These are phyloP conservation scores for Villa cingulata DNA, from an alignment of 2,888 invertebrate species.

Conservation along the genomic window DNA sequence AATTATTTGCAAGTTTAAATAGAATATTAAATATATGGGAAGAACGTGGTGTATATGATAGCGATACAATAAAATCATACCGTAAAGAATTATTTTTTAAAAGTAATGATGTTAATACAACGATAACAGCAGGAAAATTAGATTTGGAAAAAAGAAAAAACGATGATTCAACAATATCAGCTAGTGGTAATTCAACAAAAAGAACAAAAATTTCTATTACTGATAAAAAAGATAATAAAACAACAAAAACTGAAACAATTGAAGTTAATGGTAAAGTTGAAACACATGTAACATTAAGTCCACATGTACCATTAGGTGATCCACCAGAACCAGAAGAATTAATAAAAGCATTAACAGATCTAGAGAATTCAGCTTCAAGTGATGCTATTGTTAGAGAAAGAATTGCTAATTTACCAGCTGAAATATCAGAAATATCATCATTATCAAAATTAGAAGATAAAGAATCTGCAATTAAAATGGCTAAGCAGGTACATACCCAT, in stretches of 20 bases:
- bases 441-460: conserved; percentile 77
- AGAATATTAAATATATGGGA: conserved; percentile 84
- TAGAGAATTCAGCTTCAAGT: conserved; percentile 90
- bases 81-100: conserved; percentile 35
- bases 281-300: conserved; percentile 62
- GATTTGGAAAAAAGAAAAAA: conserved; percentile 8
- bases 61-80: conserved; percentile 64
- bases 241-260: conserved; percentile 39
- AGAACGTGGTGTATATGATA: conserved; percentile 79
- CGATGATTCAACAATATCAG: conserved; percentile 3
- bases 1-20: conserved; percentile 64
- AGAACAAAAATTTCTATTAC: conserved; percentile 9
- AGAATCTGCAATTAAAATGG: conserved; percentile 63
- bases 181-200: neutral
- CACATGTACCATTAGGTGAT: conserved; percentile 64
- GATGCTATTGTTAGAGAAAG: conserved; percentile 85
- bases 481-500: conserved; percentile 57
- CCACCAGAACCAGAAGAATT: conserved; percentile 89
- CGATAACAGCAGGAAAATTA: conserved; percentile 9
- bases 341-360: conserved; percentile 65
- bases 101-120: neutral
- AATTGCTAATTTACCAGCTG: conserved; percentile 85
- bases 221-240: conserved; percentile 24
- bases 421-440: conserved; percentile 82
- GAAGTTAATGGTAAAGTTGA: conserved; percentile 60